A percentile compares a stretch with the other conserved stretches of the same genome.
These are phyloP conservation scores for Meriones psammophilus DNA, from an alignment of 2,797 vertebrate genomes.

Conservation along the genomic window DNA sequence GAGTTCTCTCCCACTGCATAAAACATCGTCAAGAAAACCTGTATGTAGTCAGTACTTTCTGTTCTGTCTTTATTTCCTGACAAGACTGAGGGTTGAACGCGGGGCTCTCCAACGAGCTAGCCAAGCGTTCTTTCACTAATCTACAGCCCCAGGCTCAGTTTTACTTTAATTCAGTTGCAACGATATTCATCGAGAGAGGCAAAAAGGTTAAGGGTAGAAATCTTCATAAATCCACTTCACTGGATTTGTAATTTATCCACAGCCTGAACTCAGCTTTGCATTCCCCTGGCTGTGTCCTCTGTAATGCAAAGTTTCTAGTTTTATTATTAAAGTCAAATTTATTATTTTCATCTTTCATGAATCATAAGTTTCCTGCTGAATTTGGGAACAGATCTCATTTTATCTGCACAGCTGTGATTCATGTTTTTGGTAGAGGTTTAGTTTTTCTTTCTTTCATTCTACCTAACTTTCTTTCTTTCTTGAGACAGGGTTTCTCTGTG, in stretches of 20 bases:
- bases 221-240: background rate
- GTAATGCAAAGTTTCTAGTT: background rate
- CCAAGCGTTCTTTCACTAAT: background rate
- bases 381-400: background rate
- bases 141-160: background rate
- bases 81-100: background rate
- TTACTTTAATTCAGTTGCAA: background rate
- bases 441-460: too few relatives aligned
- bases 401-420: background rate
- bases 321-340: background rate
- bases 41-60: background rate
- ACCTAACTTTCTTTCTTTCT: too few relatives aligned
- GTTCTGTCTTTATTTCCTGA: background rate
- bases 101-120: background rate
- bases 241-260: background rate
- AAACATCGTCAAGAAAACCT: background rate
- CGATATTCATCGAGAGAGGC: background rate
- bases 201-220: background rate
- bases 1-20: background rate
- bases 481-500: too few relatives aligned
- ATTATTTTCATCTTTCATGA: background rate
- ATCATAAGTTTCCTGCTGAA: background rate
- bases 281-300: background rate
- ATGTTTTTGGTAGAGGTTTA: background rate
- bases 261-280: background rate